Percentiles rank a stretch among this genome's conserved stretches.
Evolutionary conservation across 2,797 vertebrate genomes (phyloP).

Genomic region (Etheostoma nigrum): DNA sequence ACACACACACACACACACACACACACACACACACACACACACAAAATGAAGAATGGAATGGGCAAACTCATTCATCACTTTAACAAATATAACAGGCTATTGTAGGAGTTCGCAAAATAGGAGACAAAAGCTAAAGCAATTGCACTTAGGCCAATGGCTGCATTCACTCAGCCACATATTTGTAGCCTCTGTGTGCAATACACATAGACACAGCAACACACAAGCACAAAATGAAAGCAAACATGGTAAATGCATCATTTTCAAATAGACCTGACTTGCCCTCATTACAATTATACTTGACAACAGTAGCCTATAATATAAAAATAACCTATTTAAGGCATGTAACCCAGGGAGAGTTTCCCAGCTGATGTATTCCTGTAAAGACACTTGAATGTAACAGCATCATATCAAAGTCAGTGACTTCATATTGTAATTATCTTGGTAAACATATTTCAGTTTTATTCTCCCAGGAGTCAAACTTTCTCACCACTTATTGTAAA

Average conservation of each 20-base stretch:
- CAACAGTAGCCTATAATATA: background rate
- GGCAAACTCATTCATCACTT: conserved; percentile 83
- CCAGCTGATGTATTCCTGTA: background rate
- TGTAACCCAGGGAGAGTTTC: background rate
- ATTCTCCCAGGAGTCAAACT: background rate
- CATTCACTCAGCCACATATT: conserved; percentile 42
- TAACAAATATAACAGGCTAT: conserved; percentile 77
- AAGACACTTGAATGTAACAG: background rate
- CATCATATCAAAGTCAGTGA: background rate
- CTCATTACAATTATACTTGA: background rate
- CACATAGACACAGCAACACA: conserved; percentile 5
- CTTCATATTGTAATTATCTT: background rate
- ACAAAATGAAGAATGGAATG: conserved; percentile 75
- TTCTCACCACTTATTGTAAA: background rate
- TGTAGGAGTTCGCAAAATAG: conserved; percentile 62
- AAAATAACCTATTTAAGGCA: background rate
- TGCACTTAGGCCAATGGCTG: conserved; percentile 55
- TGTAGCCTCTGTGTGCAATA: background rate
- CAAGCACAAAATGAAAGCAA: background rate
- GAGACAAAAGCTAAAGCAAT: conserved; percentile 72
- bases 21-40: conserved; percentile 13
- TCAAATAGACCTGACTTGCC: background rate
- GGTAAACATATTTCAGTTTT: conserved; percentile 14
- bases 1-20: conserved; percentile 41
- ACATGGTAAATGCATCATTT: too few relatives aligned